phyloP scores from a whole-genome alignment of 2,797 vertebrate genomes.

The Paratrypauchen microcephalus region DNA sequence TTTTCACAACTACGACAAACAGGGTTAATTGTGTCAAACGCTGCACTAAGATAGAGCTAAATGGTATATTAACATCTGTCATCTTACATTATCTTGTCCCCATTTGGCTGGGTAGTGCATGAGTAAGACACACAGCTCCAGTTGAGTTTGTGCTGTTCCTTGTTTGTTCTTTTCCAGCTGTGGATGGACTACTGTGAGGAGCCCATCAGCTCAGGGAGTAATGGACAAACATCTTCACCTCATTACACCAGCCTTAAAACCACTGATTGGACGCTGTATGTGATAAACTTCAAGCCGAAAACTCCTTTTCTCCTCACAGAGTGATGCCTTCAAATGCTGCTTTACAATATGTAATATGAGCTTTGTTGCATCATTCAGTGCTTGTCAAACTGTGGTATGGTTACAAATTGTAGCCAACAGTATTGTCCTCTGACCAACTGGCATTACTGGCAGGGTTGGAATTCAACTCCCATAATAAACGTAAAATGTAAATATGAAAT shows the following conservation, averaged over 20 bases:
- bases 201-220: slow-evolving; percentile 77
- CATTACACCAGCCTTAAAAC: slow-evolving; percentile 73
- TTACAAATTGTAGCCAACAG: background rate
- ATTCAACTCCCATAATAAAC: background rate
- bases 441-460: background rate
- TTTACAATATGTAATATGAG: background rate
- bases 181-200: slow-evolving; percentile 70
- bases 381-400: background rate
- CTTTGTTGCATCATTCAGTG: background rate
- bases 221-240: slow-evolving; percentile 77
- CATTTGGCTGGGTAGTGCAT: background rate
- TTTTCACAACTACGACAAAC: background rate
- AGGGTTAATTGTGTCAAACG: no score
- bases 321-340: background rate
- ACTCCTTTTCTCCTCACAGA: background rate
- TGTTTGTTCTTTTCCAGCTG: slow-evolving; percentile 66
- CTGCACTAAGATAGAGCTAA: background rate
- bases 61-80: background rate
- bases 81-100: background rate
- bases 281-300: background rate
- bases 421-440: no score
- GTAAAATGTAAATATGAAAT: no score
- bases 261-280: slow-evolving; percentile 60
- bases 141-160: slow-evolving; percentile 29
- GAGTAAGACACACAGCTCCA: slow-evolving; percentile 26